Evolutionary conservation across 2,888 invertebrate species (phyloP).

Genomic region (Drosophila limbata): DNA sequence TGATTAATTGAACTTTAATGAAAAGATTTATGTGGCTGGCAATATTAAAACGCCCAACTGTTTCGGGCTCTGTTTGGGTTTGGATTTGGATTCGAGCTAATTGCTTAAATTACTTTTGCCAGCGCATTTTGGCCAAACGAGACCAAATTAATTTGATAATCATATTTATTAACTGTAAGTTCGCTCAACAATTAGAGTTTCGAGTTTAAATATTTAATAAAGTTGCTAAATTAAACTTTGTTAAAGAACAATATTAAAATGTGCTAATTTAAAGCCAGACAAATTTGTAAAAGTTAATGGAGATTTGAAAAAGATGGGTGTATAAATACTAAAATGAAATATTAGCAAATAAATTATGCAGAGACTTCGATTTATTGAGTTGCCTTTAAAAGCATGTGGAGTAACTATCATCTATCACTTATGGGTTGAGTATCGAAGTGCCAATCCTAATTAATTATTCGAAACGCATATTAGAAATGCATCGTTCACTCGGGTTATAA

Average conservation of each 20-base stretch:
- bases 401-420: constrained; percentile 24
- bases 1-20: constrained; percentile 81
- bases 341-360: background rate
- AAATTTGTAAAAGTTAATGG: no score
- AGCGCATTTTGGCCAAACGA: constrained; percentile 2
- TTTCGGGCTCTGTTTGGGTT: constrained; percentile 8
- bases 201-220: background rate
- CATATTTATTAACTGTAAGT: constrained; percentile 19
- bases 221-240: background rate
- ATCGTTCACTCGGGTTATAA: constrained; percentile 43
- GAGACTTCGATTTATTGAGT: background rate
- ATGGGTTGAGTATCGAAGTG: constrained; percentile 25
- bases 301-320: no score
- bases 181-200: background rate
- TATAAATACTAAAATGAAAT: background rate
- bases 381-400: constrained; percentile 6
- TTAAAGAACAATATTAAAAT: no score
- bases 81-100: constrained; percentile 39
- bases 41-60: constrained; percentile 64
- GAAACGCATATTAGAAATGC: constrained; percentile 40
- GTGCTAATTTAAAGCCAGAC: background rate
- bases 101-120: constrained; percentile 63
- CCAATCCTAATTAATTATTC: constrained; percentile 49
- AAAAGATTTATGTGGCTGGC: constrained; percentile 76
- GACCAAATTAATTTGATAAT: constrained; percentile 23